Evolutionary conservation across 1,140 invertebrate species (phyloP), one percentile per base, ranked within the genome.

Genomic region (Temnothorax curvispinosus): DNA sequence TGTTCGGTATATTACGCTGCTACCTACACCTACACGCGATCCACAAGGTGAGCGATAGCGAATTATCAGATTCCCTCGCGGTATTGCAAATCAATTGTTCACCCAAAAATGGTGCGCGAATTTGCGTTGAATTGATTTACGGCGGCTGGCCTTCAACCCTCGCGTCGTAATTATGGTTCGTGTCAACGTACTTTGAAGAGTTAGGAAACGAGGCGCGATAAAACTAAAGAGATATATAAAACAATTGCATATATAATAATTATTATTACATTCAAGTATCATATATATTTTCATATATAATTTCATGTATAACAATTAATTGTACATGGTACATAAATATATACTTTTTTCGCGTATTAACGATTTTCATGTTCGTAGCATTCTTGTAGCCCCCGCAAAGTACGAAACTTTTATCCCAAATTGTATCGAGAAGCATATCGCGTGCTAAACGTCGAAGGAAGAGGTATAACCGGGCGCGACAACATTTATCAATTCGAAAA

Each of bases 101-200:
- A 9, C 4, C 80, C 87, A 58, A 89, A 91, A 91, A 91, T 62
- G 89, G 90, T 15, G 32, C 11, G 69, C n/a, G 44, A 64, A 91
- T 91, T 91, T 91, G 85, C 90, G 76, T 91, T 91, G 62, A 91
- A 91, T 91, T 52, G 89, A 60, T 60, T 69, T 78, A 5, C 9
- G 7, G 27, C 4, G 58, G 21, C 1, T 67, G 80, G 81, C 81
- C 89, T 90, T 90, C 62, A 72, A 86, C 67, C n/a, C 54, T 58
- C 5, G 65, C 50, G 18, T 41, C 44, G 60, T 67, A 72, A 27
- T 78, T 76, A 56, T 41, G 54, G 38, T 44, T 72, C 58, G 62
- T 65, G 87, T 91, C 89, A 91, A 89, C 27, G 89, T 60, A 87
- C 87, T 85, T 88, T 13, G 35, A 65, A 65, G 15, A 41, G 21